Evolutionary conservation across 2,888 invertebrate genomes (phyloP), one percentile per base, ranked within the genome.

Genomic region (Leptopterna dolabrata): DNA sequence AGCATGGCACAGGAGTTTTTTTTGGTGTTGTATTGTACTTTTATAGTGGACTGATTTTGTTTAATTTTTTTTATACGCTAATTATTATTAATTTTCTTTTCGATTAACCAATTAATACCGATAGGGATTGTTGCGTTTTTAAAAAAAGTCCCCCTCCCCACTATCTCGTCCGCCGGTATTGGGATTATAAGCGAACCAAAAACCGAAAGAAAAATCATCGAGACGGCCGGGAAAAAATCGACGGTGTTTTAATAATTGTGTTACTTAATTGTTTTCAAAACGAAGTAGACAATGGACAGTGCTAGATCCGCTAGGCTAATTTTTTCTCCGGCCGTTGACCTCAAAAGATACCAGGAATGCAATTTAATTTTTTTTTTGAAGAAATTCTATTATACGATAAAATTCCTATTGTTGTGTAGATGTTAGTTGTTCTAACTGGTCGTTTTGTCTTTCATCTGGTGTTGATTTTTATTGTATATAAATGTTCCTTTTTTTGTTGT

Each of bases 281-380:
- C 76, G 30, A 76, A 87, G 89, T 89, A 89, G 89, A 89, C 88
- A 88, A 89, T 89, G 89, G 89, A 89, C 89, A 89, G 89, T 89
- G 89, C 89, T 89, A 88, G 89, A 89, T 63, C 88, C 87, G 81
- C 43, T 88, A 88, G 88, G 87, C 11, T 63, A n/a, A 55, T 88
- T 86, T 86, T 73, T 87, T 87, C 88, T 87, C 88, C 88, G 89
- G 89, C 89, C 89, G 89, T 89, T 89, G 76, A 71, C 88, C 82
- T 82, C 87, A 76, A 71, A 63, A 78, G 1, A 76, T 47, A 63
- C 63, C 78, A 78, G 78, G 78, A 78, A 78, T 78, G 78, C 78
- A 41, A 78, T 78, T 78, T 78, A 16, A 24, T 78, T 78, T 78
- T 19, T 73, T n/a, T 78, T 78, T 78, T 45, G 41, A 29, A 24